A percentile compares a stretch with the other conserved stretches of the same genome.
These are phyloP conservation scores for Sphenodon punctatus DNA, from an alignment of 2,797 vertebrate genomes.

Conservation along the genomic window DNA sequence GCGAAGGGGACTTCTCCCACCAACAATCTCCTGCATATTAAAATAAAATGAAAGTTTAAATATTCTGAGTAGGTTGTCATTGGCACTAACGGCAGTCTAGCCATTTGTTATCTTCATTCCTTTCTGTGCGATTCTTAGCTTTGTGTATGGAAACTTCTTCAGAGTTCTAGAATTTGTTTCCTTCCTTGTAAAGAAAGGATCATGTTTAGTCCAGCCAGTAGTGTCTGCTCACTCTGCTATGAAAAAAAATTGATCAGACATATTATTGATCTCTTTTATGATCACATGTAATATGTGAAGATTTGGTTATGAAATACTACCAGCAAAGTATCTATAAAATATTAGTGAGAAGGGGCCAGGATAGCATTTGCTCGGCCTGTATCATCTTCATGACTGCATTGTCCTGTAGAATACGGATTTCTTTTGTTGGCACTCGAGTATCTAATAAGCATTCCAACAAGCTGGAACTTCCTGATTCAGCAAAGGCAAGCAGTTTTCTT, in stretches of 20 bases:
- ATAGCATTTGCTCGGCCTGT: neutral
- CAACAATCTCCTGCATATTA: accelerated
- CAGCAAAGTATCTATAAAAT: neutral
- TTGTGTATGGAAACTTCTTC: neutral
- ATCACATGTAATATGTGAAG: neutral
- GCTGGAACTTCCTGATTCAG: neutral
- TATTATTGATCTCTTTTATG: neutral
- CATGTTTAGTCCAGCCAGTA: neutral
- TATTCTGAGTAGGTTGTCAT: neutral
- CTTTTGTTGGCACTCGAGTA: neutral
- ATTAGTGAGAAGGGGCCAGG: neutral
- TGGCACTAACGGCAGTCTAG: neutral
- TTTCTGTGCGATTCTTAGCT: neutral
- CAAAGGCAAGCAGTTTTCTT: neutral
- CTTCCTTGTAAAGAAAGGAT: neutral
- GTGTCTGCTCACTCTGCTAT: neutral
- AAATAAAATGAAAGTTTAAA: neutral
- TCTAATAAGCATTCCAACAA: neutral
- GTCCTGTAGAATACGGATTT: neutral
- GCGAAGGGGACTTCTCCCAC: neutral
- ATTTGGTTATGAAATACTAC: neutral
- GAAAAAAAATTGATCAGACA: neutral
- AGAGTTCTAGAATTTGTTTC: neutral
- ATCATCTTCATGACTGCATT: neutral
- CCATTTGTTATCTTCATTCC: neutral